phyloP scores from a whole-genome alignment of 2,113 vertebrate species.

The Microtus oregoni region DNA sequence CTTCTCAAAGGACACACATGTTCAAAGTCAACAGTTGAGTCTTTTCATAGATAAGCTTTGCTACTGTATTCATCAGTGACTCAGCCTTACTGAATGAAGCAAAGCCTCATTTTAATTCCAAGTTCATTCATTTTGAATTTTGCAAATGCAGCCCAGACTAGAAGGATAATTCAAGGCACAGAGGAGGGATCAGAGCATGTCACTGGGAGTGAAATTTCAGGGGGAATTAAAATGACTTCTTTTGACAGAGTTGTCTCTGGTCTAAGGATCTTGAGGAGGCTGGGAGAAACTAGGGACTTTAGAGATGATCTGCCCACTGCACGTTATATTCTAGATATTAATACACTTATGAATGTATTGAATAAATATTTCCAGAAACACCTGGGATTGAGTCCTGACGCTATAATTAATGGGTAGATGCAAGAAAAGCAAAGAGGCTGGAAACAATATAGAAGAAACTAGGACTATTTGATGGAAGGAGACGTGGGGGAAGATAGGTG shows the following conservation, averaged over 20 bases:
- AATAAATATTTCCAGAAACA: not conserved
- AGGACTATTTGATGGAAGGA: not conserved
- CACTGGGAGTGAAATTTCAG: not conserved
- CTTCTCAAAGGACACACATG: slow-evolving; percentile 72
- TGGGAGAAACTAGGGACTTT: not conserved
- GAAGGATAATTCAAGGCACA: not conserved
- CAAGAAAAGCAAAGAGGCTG: not conserved
- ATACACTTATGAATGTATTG: not conserved
- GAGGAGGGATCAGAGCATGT: not conserved
- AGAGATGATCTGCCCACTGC: not conserved
- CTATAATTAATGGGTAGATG: not conserved
- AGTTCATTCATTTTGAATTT: not conserved
- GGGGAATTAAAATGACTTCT: not conserved
- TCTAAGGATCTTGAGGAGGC: not conserved
- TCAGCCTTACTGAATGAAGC: not conserved
- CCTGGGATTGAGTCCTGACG: not conserved
- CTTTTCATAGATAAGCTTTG: slow-evolving; percentile 27
- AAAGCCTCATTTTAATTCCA: slow-evolving; percentile 32
- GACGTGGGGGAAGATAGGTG: not conserved
- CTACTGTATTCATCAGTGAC: not conserved
- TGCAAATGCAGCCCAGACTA: not conserved
- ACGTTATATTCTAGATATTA: not conserved
- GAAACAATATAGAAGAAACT: not conserved
- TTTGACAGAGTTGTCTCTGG: not conserved
- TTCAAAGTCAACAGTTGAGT: slow-evolving; percentile 60